Conservation (phyloP, 2,888 invertebrate genomes). For the Punctoribates punctum region DNA sequence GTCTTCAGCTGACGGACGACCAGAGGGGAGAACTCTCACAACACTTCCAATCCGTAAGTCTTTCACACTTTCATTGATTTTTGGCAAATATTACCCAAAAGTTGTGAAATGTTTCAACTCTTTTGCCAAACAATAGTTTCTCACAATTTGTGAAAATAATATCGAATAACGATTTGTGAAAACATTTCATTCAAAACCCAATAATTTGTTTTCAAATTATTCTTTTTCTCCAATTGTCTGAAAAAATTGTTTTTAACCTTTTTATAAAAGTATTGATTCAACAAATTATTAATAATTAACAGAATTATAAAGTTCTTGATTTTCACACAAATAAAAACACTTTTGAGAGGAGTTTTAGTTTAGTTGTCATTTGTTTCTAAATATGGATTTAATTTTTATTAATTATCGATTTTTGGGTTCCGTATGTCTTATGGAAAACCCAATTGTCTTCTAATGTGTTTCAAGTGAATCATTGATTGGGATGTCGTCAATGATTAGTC, state of each 20-base stretch:
- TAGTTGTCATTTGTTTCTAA: too few relatives aligned
- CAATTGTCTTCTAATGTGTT: background rate
- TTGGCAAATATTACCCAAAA: background rate
- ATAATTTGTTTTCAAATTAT: too few relatives aligned
- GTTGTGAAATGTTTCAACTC: background rate
- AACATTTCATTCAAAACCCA: too few relatives aligned
- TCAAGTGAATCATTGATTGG: background rate
- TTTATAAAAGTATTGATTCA: too few relatives aligned
- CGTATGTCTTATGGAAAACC: background rate
- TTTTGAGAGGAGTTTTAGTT: too few relatives aligned
- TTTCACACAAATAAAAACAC: too few relatives aligned
- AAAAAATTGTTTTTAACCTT: too few relatives aligned
- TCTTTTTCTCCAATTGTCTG: too few relatives aligned
- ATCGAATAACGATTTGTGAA: background rate
- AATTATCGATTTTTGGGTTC: background rate
- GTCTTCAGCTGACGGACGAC: conserved; percentile 61
- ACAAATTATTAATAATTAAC: too few relatives aligned
- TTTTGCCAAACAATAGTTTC: background rate
- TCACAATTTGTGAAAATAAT: background rate
- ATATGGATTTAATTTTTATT: background rate
- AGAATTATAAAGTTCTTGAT: too few relatives aligned
- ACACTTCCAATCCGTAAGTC: conserved; percentile 69
- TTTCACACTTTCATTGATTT: background rate
- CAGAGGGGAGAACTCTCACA: conserved; percentile 71
- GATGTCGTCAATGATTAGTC: conserved; percentile 10